Evolutionary conservation across 2,797 vertebrate species (phyloP).

Genomic region (Sibirionetta formosa): DNA sequence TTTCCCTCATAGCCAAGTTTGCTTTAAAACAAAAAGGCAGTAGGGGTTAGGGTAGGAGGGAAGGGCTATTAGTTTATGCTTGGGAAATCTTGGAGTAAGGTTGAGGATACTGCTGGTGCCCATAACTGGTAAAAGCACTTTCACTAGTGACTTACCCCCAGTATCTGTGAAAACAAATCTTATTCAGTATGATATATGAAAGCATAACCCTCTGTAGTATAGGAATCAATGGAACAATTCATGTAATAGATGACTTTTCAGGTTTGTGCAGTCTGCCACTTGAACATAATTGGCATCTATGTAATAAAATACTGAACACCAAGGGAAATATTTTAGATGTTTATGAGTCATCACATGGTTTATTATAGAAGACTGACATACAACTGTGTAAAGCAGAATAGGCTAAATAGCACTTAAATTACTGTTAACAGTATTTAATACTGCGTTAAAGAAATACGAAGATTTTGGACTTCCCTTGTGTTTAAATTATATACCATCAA

Average conservation of each 20-base stretch:
- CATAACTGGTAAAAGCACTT: conserved; percentile 32
- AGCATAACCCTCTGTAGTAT: conserved; percentile 54
- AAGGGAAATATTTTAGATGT: conserved; percentile 58
- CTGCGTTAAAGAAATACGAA: neutral
- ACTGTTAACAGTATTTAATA: neutral
- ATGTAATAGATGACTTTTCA: conserved; percentile 54
- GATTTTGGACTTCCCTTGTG: neutral
- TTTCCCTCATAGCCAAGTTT: neutral
- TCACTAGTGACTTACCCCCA: conserved; percentile 46
- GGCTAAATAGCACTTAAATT: conserved; percentile 14
- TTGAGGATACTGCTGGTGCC: neutral
- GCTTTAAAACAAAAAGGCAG: neutral
- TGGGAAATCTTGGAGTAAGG: conserved; percentile 24
- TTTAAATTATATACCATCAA: neutral
- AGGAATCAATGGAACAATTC: conserved; percentile 70
- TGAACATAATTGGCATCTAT: conserved; percentile 60
- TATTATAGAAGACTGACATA: conserved; percentile 51
- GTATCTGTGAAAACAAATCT: conserved; percentile 43
- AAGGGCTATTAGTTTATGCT: neutral
- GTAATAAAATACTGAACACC: conserved; percentile 66
- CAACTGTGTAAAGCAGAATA: conserved; percentile 9
- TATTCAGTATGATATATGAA: conserved; percentile 71
- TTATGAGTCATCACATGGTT: conserved; percentile 64
- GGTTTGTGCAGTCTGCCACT: conserved; percentile 49
- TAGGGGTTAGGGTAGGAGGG: neutral